A percentile compares a stretch with the other conserved stretches of the same genome.
phyloP scores from a whole-genome alignment of 2,888 invertebrate species.

The Lasioglossum morio region DNA sequence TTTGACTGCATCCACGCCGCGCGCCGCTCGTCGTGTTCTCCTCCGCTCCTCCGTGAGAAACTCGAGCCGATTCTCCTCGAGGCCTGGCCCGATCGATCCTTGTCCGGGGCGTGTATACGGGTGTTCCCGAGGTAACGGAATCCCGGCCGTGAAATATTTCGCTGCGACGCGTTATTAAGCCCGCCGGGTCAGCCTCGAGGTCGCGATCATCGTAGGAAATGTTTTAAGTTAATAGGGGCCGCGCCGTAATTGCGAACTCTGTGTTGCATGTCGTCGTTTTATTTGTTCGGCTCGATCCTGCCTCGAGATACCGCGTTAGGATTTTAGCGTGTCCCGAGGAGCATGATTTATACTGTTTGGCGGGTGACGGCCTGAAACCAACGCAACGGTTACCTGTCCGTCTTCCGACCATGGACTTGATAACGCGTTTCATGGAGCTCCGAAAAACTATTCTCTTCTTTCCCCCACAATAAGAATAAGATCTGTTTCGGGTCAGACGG shows the following conservation, averaged over 20 bases:
- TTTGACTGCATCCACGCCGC: slow-evolving; percentile 16
- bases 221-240: slow-evolving; percentile 5
- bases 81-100: slow-evolving; percentile 25
- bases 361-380: neutral
- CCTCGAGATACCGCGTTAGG: neutral
- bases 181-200: slow-evolving; percentile 9
- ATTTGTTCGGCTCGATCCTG: neutral
- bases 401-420: neutral
- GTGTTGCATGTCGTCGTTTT: neutral
- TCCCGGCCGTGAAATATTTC: slow-evolving; percentile 50
- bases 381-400: neutral
- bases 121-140: slow-evolving; percentile 56
- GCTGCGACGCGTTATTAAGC: slow-evolving; percentile 17
- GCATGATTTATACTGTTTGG: slow-evolving; percentile 6
- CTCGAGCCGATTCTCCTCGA: slow-evolving; percentile 33
- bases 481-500: neutral
- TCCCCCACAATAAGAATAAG: neutral
- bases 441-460: neutral
- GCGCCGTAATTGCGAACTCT: neutral
- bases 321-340: neutral
- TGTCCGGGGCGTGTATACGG: slow-evolving; percentile 32
- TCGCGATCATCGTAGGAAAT: slow-evolving; percentile 8
- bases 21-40: neutral
- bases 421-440: neutral
- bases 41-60: slow-evolving; percentile 44